phyloP scores from a whole-genome alignment of 2,113 vertebrate genomes.

The Gasterosteus aculeatus region DNA sequence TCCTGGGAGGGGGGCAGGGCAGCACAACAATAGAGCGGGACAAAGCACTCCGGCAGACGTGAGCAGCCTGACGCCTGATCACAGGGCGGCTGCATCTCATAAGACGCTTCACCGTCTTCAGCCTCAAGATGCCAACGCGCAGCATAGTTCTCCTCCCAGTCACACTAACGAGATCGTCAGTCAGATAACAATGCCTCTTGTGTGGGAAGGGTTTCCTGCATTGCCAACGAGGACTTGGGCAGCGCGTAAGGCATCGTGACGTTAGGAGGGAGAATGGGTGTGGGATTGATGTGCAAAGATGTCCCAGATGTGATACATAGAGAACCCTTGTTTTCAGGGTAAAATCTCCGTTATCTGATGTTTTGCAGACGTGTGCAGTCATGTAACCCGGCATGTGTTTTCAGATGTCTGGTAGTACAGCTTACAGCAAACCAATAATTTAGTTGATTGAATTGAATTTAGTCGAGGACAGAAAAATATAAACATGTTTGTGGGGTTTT shows the following conservation, averaged over 20 bases:
- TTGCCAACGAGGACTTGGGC: slow-evolving; percentile 8
- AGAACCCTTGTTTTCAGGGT: slow-evolving; percentile 8
- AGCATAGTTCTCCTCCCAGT: slow-evolving; percentile 32
- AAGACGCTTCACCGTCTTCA: slow-evolving; percentile 10
- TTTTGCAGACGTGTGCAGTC: slow-evolving; percentile 61
- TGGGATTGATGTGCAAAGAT: slow-evolving; percentile 28
- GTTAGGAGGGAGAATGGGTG: slow-evolving; percentile 8
- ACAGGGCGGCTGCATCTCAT: slow-evolving; percentile 36
- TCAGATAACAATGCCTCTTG: slow-evolving; percentile 35
- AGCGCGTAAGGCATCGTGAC: slow-evolving; percentile 1
- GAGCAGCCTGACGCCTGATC: slow-evolving; percentile 32
- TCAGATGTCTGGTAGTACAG: slow-evolving; percentile 52
- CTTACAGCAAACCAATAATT: slow-evolving; percentile 59
- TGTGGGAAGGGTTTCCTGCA: slow-evolving; percentile 16
- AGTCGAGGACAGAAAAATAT: slow-evolving; percentile 26
- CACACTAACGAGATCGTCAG: slow-evolving; percentile 19
- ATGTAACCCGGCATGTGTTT: slow-evolving; percentile 47
- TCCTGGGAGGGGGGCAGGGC: slow-evolving; percentile 19
- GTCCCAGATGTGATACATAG: slow-evolving; percentile 4
- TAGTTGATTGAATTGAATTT: slow-evolving; percentile 17
- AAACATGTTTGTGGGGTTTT: slow-evolving; percentile 7
- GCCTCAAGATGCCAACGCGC: neutral
- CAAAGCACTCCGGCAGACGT: slow-evolving; percentile 37
- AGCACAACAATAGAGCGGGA: slow-evolving; percentile 46
- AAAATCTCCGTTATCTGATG: slow-evolving; percentile 51